These are phyloP conservation scores for Micrasema longulum DNA, from an alignment of 1,140 invertebrate species.

Conservation along the genomic window DNA sequence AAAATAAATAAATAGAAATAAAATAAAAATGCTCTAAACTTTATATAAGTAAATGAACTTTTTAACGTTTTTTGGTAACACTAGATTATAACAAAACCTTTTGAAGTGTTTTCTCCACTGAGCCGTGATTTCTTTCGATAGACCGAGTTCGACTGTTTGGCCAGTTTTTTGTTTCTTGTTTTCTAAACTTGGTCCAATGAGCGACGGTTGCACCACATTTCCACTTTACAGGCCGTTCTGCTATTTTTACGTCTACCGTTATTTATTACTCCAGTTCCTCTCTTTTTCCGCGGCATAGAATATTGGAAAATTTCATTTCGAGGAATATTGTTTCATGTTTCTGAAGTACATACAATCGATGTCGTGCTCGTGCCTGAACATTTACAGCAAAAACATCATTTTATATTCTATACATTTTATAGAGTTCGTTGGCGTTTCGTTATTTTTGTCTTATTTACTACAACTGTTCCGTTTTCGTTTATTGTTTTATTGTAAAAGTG, in stretches of 20 bases:
- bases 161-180: conserved; percentile 1
- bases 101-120: no score
- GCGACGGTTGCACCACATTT: conserved; percentile 15
- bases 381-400: background rate
- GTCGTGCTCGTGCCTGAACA: conserved; percentile 24
- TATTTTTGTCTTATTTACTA: conserved; percentile 21
- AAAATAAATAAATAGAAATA: no score
- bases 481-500: conserved; percentile 17
- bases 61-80: no score
- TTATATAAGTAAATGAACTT: no score
- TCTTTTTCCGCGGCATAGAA: conserved; percentile 3
- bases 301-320: conserved; percentile 19
- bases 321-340: conserved; percentile 18
- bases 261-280: conserved; percentile 22
- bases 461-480: conserved; percentile 18
- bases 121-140: no score
- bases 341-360: conserved; percentile 6
- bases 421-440: conserved; percentile 6
- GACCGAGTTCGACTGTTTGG: no score
- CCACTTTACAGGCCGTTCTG: background rate
- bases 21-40: no score
- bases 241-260: conserved; percentile 10
- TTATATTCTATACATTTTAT: conserved; percentile 31
- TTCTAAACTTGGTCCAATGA: conserved; percentile 4
- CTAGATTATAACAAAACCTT: no score